Base-by-base conservation (phyloP, 2,113 vertebrate genomes). In the Helogale parvula region DNA sequence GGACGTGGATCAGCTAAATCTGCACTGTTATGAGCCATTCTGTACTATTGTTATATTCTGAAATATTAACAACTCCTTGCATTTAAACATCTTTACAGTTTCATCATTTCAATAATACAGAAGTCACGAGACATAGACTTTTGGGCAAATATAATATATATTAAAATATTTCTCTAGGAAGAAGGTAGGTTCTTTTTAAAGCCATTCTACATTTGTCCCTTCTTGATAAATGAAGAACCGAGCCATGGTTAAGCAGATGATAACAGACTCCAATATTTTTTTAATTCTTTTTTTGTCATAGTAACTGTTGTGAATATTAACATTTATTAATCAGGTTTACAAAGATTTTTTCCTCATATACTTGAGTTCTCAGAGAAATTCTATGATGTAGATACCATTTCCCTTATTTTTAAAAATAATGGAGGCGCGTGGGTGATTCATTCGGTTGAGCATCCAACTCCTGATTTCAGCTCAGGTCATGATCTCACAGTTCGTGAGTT, bases 141-240 rank as follows among this genome's bases (percentile, higher is more conserved):
- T 33, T 41, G 52, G 74, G 25, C 80, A 50, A 60, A 89, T 31
- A n/a, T 7, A 41, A 12, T 16, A 50, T 3, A 5, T 4, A 17
- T 41, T 15, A 47, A 19, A 45, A 74, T 7, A 2, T 23, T 57
- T 68, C 41, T 84, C 47, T 68, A 25, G 38, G 66, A 90, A 86
- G 15, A 27, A 85, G 31, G 47, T 41, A 33, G 7, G 6, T 57
- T 71, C 63, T 47, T 83, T 63, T 3, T 31, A 31, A 41, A 27
- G 12, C 4, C 3, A n/a, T 7, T 4, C 23, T 52, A 57, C 10
- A 35, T 19, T 10, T 9, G 23, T 9, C 0, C 3, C 27, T 13
- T 47, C 65, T 14, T 33, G 38, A 33, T 8, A 54, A 15, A 31
- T 9, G 12, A 33, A 16, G 45, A 71, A 19, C 31, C 3, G 0